Conservation (phyloP, 2,888 invertebrate species). For the Tethea ocularis region DNA sequence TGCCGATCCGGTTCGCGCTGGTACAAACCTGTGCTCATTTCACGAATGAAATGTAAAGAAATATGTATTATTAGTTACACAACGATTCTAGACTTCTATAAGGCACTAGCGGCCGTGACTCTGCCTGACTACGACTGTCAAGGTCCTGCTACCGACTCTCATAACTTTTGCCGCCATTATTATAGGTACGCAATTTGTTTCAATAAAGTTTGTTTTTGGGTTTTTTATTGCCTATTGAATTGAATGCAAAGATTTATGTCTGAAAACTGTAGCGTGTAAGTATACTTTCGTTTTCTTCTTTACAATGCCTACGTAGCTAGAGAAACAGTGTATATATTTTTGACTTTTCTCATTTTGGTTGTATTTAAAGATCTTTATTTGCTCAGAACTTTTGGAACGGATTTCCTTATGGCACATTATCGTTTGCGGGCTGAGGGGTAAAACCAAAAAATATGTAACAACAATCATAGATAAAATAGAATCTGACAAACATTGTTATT, state of each 20-base stretch:
- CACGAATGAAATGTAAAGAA: slow-evolving; percentile 4
- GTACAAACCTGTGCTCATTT: slow-evolving; percentile 6
- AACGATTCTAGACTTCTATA: slow-evolving; percentile 19
- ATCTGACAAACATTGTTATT: too few relatives aligned
- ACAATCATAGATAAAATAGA: too few relatives aligned
- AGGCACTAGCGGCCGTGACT: slow-evolving; percentile 18
- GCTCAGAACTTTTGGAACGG: too few relatives aligned
- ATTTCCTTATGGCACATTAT: too few relatives aligned
- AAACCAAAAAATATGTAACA: too few relatives aligned
- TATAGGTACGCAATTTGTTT: slow-evolving; percentile 31
- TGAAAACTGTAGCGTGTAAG: background rate
- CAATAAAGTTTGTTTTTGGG: slow-evolving; percentile 2
- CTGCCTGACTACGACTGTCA: slow-evolving; percentile 23
- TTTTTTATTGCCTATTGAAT: background rate
- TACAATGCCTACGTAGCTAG: background rate
- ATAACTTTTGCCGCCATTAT: slow-evolving; percentile 36
- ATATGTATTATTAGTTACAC: slow-evolving; percentile 33
- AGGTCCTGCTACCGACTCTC: slow-evolving; percentile 29
- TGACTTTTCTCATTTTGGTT: background rate
- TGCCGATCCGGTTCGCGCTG: slow-evolving; percentile 7
- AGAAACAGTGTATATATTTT: background rate
- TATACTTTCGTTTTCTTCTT: background rate
- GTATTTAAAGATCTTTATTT: too few relatives aligned
- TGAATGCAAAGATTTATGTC: slow-evolving; percentile 3
- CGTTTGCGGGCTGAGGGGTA: too few relatives aligned